These are phyloP conservation scores for Sarotherodon lohbergeri DNA, from an alignment of 2,113 vertebrate species.

Conservation along the genomic window DNA sequence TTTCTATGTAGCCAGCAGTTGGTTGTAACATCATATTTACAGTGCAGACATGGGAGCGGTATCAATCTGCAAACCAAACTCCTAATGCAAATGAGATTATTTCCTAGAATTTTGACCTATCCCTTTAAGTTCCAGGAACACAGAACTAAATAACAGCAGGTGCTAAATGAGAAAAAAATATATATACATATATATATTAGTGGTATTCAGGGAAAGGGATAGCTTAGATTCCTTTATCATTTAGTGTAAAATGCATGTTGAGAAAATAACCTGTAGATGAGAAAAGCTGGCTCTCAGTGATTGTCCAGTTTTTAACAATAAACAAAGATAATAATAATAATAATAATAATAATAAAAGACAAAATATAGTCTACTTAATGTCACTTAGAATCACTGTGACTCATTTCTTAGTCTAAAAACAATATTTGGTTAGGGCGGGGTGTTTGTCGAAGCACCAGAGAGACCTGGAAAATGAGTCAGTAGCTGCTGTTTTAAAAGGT, in stretches of 20 bases:
- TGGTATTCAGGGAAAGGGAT: not conserved
- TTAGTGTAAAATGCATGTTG: not conserved
- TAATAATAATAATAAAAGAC: not conserved
- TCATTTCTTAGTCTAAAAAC: not conserved
- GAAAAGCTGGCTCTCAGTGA: not conserved
- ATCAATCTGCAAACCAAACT: not conserved
- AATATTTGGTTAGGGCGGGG: not conserved
- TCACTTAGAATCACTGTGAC: not conserved
- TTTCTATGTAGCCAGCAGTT: not conserved
- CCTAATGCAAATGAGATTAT: not conserved
- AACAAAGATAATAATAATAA: not conserved
- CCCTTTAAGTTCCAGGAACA: not conserved
- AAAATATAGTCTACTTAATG: not conserved
- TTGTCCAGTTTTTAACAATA: not conserved
- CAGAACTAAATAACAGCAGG: not conserved
- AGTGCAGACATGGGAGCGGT: not conserved
- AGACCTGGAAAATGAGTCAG: not conserved
- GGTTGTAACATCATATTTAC: not conserved
- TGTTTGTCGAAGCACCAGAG: not conserved
- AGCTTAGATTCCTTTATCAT: not conserved
- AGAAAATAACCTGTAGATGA: not conserved
- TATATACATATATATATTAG: accelerated
- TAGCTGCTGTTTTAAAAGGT: not conserved
- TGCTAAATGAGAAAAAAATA: not conserved
- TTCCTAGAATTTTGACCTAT: not conserved